These are phyloP conservation scores for Elysia chlorotica DNA, from an alignment of 1,140 invertebrate genomes.

Conservation along the genomic window DNA sequence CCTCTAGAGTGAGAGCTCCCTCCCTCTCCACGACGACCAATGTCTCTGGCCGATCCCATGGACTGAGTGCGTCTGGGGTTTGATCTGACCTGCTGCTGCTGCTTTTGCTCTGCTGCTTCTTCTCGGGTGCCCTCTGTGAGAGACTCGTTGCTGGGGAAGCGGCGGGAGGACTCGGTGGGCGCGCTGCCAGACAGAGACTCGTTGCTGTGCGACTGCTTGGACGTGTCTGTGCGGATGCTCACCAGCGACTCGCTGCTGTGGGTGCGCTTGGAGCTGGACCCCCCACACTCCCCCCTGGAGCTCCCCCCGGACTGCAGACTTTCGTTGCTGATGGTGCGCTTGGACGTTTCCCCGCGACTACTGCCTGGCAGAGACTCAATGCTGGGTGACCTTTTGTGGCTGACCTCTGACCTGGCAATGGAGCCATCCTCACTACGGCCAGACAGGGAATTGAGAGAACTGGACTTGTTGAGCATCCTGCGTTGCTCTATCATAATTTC, in stretches of 20 bases:
- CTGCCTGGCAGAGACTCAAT: constrained; percentile 25
- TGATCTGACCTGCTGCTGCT: background rate
- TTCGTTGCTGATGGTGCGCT: background rate
- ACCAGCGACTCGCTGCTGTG: background rate
- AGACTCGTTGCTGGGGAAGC: constrained; percentile 16
- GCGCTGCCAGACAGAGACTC: constrained; percentile 5
- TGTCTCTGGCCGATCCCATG: constrained; percentile 2
- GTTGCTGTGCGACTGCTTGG: background rate
- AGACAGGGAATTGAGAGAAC: constrained; percentile 16
- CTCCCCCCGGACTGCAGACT: background rate
- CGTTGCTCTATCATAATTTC: constrained; percentile 33
- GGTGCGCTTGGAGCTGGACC: background rate
- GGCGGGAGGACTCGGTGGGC: background rate
- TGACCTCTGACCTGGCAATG: constrained; percentile 10
- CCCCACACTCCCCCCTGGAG: background rate
- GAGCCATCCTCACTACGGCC: constrained; percentile 17
- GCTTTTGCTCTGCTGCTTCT: background rate
- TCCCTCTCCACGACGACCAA: background rate
- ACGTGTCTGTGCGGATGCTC: background rate
- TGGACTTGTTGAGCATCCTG: constrained; percentile 26
- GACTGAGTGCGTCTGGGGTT: background rate
- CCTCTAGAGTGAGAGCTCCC: background rate
- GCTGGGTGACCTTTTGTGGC: constrained; percentile 19
- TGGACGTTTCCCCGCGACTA: constrained; percentile 28
- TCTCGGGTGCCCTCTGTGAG: constrained; percentile 3